Conservation (phyloP, 2,113 vertebrate species). For the Solenodon paradoxus region DNA sequence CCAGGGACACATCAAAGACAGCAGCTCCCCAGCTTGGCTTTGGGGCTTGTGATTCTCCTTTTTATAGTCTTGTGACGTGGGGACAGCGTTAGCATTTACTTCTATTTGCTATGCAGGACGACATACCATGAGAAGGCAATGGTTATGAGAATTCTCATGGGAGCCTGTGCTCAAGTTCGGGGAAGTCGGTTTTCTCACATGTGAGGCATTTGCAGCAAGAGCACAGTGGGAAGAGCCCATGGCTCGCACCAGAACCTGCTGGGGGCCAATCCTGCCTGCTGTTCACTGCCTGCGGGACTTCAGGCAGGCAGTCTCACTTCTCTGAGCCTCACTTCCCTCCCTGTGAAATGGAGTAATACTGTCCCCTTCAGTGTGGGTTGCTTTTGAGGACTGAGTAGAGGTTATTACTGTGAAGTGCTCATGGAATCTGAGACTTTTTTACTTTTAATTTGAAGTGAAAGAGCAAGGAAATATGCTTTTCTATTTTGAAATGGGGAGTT, state of each 20-base stretch:
- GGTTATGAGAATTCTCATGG: neutral
- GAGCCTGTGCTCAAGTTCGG: neutral
- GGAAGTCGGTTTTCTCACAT: neutral
- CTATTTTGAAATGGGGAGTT: neutral
- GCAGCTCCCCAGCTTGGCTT: neutral
- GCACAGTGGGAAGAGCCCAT: neutral
- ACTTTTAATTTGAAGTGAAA: slow-evolving; percentile 12
- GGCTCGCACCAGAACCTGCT: neutral
- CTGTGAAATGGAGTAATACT: neutral
- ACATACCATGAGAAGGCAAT: neutral
- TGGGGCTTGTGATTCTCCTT: neutral
- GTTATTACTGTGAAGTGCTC: neutral
- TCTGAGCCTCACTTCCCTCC: neutral
- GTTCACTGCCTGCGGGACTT: neutral
- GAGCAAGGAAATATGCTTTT: neutral
- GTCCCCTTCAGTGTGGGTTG: neutral
- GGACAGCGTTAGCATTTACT: neutral
- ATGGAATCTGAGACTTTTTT: neutral
- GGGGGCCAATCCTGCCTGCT: neutral
- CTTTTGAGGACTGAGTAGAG: neutral
- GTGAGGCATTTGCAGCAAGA: neutral
- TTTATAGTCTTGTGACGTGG: neutral
- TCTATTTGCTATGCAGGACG: neutral
- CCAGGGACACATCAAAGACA: neutral
- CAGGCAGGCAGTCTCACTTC: neutral